Evolutionary conservation across 2,113 vertebrate genomes (phyloP).

Genomic region (Zingel zingel): DNA sequence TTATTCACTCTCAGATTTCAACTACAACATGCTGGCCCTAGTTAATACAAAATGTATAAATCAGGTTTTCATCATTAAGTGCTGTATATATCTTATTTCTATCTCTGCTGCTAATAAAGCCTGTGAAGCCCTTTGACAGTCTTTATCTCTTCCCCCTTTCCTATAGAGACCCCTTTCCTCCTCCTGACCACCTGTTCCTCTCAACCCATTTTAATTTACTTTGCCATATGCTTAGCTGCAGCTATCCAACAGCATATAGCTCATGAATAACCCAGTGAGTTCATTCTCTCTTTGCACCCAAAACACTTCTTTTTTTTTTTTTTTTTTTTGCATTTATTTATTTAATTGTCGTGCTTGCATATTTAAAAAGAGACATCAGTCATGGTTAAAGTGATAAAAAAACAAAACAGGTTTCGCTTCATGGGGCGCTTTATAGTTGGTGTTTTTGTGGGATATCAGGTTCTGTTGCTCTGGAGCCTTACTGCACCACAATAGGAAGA

Average conservation of each 20-base stretch:
- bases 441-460: not conserved
- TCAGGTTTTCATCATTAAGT: not conserved
- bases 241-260: conserved; percentile 70
- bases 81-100: not conserved
- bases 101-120: not conserved
- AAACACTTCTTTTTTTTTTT: not conserved
- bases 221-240: conserved; percentile 87
- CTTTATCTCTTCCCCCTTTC: not conserved
- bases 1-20: not conserved
- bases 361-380: conserved; percentile 63
- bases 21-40: not conserved
- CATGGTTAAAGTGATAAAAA: conserved; percentile 57
- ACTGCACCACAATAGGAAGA: not conserved
- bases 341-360: conserved; percentile 34
- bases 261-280: conserved; percentile 83
- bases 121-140: not conserved
- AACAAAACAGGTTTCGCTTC: conserved; percentile 2
- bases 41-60: not conserved
- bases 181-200: conserved; percentile 85
- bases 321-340: not conserved
- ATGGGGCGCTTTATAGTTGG: not conserved
- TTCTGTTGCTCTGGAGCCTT: not conserved
- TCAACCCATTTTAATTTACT: conserved; percentile 85
- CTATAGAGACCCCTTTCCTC: conserved; percentile 45
- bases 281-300: conserved; percentile 16